Conservation (phyloP, 2,113 vertebrate species). For the Riparia riparia region DNA sequence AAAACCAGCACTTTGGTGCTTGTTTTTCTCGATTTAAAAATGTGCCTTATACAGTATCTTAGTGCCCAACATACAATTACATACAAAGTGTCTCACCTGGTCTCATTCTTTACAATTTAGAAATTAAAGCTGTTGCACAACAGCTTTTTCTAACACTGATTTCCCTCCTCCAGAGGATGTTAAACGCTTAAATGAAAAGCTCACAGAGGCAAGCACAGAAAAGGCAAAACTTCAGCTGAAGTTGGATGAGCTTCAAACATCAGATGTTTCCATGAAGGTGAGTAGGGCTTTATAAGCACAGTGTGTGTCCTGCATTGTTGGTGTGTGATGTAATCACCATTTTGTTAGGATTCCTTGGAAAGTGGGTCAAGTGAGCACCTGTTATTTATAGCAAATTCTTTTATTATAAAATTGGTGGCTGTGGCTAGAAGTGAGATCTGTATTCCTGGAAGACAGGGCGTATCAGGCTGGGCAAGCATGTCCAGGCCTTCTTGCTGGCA, state of each 20-base stretch:
- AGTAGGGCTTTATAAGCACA: neutral
- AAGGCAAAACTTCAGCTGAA: conserved; percentile 91
- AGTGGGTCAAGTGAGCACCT: neutral
- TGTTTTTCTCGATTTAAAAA: neutral
- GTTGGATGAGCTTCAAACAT: conserved; percentile 92
- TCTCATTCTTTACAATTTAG: neutral
- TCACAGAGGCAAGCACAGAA: conserved; percentile 86
- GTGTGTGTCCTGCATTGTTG: neutral
- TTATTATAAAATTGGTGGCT: neutral
- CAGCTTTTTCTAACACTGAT: neutral
- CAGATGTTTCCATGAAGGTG: conserved; percentile 93
- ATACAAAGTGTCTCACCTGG: neutral
- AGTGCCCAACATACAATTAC: neutral
- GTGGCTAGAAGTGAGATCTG: neutral
- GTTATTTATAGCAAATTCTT: neutral
- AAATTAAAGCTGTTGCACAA: neutral
- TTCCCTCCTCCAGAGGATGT: conserved; percentile 83
- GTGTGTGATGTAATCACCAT: neutral
- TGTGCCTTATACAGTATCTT: neutral
- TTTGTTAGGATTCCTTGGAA: neutral
- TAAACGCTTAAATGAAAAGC: conserved; percentile 88
- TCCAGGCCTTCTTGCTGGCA: neutral
- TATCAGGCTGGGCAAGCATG: neutral
- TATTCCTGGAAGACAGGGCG: neutral
- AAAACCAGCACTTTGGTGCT: neutral